Conservation (phyloP, 2,797 vertebrate genomes). For the Enteromius afrohamiltoni region DNA sequence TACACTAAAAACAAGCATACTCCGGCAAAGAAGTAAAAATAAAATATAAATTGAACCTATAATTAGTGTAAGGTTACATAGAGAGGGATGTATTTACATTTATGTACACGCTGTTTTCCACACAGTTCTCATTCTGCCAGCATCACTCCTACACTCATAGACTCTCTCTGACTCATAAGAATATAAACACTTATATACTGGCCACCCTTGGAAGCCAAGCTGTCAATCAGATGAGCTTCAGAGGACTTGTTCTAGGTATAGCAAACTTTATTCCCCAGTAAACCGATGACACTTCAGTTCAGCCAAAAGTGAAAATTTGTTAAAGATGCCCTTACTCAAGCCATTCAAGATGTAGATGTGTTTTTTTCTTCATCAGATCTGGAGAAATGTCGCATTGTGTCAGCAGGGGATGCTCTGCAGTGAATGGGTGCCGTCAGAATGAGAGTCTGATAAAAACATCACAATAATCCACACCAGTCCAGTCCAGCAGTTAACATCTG, state of each 20-base stretch:
- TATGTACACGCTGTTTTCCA: slow-evolving; percentile 5
- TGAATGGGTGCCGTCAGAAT: neutral
- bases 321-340: neutral
- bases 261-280: neutral
- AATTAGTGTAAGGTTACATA: neutral
- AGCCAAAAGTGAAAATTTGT: neutral
- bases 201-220: neutral
- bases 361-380: neutral
- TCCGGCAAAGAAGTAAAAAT: neutral
- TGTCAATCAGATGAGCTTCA: neutral
- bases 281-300: neutral
- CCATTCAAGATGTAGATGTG: neutral
- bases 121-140: neutral
- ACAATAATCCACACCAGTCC: neutral
- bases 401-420: neutral
- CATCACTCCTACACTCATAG: slow-evolving; percentile 10
- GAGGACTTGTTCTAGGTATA: neutral
- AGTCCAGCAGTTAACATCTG: neutral
- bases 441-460: neutral
- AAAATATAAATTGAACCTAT: neutral
- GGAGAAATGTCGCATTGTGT: neutral
- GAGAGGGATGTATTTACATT: slow-evolving; percentile 6
- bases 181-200: neutral
- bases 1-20: neutral
- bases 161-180: neutral